phyloP scores from a whole-genome alignment of 2,797 vertebrate genomes.

The Gobionotothen gibberifrons region DNA sequence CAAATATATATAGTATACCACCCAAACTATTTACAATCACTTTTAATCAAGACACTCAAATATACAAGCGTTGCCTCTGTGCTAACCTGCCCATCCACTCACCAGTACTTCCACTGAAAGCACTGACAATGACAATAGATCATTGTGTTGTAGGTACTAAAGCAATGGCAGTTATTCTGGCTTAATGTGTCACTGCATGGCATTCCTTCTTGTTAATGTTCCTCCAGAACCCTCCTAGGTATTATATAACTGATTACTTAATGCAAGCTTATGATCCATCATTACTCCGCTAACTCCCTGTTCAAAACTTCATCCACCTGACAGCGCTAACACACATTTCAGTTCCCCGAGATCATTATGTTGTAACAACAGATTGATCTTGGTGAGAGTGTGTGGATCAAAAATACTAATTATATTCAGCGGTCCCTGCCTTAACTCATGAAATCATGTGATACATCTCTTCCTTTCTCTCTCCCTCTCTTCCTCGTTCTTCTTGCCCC shows the following conservation, averaged over 20 bases:
- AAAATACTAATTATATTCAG: background rate
- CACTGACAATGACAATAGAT: constrained; percentile 1
- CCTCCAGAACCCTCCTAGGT: constrained; percentile 6
- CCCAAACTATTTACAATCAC: background rate
- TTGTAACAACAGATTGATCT: constrained; percentile 6
- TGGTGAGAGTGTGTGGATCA: background rate
- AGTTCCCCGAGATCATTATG: constrained; percentile 20
- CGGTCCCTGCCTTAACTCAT: background rate
- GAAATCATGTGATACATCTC: background rate
- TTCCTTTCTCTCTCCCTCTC: background rate
- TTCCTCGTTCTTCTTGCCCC: constrained; percentile 10
- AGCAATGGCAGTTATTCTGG: constrained; percentile 6
- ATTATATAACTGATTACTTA: constrained; percentile 34
- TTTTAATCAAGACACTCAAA: constrained; percentile 6
- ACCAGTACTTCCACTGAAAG: constrained; percentile 16
- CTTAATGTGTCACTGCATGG: constrained; percentile 24
- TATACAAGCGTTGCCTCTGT: constrained; percentile 1
- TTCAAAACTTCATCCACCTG: constrained; percentile 9
- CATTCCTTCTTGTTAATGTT: constrained; percentile 30
- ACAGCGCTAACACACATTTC: constrained; percentile 5
- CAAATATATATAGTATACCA: no score
- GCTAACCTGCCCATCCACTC: constrained; percentile 21
- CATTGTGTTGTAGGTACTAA: background rate
- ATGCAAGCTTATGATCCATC: background rate
- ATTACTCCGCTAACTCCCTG: constrained; percentile 16